Base-by-base conservation (phyloP, 2,888 invertebrate genomes). In the Campoplex nolae region DNA sequence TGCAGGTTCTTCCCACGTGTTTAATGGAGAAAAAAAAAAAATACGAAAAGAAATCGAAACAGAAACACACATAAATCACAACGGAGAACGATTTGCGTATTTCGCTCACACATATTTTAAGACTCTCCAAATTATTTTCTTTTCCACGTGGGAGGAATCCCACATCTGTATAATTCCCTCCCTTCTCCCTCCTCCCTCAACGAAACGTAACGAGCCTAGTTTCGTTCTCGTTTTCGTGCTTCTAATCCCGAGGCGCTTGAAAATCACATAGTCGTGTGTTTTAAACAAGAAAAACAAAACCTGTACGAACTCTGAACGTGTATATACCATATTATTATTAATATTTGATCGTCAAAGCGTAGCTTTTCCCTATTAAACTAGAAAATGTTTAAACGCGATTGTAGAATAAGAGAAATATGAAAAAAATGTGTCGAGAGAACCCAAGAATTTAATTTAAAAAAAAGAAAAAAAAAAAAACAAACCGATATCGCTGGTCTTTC, bases 291-390 rank as follows among this genome's bases (percentile, higher is more conserved):
- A 28, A 67, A 80, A 65, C 48, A 28, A 75, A 83, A 83, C 54
- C 68, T 74, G 80, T 86, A 83, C 84, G 73, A 67, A 77, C 67
- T 70, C 82, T 91, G 90, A 92, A 92, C 89, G 86, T 88, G 89
- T 89, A 88, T 88, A 91, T 90, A 90, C 90, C 89, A 86, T 87
- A 83, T 81, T 79, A 75, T 79, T 74, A 85, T 77, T 71, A 81
- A 89, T 90, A 91, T 91, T 91, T 90, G 87, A 91, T 90, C 90
- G 90, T 92, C 90, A 89, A 89, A 88, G 88, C 90, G 89, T 92
- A 93, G 91, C 90, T 92, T 91, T 90, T 87, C 86, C 74, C 83
- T 88, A 83, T 86, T 58, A 74, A 80, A 74, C 84, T 77, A 80
- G 84, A 58, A 82, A 65, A 77, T 74, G 75, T 82, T 68, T 87